These are phyloP conservation scores for Aleiodes alternator DNA, from an alignment of 2,888 invertebrate species.

Conservation along the genomic window DNA sequence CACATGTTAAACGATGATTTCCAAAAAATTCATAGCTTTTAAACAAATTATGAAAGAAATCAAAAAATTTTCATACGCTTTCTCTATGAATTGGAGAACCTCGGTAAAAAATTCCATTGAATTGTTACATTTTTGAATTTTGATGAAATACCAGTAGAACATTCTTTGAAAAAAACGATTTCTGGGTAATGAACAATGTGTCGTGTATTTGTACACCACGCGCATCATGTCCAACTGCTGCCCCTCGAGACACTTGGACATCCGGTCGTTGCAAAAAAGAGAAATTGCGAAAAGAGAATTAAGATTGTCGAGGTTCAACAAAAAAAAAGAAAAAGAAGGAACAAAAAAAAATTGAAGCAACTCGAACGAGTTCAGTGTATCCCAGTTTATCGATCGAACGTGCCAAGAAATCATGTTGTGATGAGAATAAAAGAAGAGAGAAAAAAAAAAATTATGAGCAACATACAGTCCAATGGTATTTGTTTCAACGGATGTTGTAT, in stretches of 20 bases:
- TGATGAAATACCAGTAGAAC: too few relatives aligned
- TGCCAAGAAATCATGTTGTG: slow-evolving; percentile 32
- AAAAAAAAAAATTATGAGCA: background rate
- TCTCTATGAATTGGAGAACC: too few relatives aligned
- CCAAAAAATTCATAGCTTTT: too few relatives aligned
- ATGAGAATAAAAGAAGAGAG: slow-evolving; percentile 2
- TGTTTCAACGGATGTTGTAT: slow-evolving; percentile 49
- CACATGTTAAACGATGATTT: too few relatives aligned
- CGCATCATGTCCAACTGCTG: slow-evolving; percentile 34
- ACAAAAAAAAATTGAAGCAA: slow-evolving; percentile 17
- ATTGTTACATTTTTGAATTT: too few relatives aligned
- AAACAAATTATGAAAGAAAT: too few relatives aligned
- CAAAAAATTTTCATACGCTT: too few relatives aligned
- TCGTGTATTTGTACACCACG: background rate
- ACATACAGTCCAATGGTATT: slow-evolving; percentile 35
- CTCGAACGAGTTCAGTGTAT: slow-evolving; percentile 22
- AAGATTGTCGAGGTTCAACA: background rate
- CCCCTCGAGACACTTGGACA: slow-evolving; percentile 32
- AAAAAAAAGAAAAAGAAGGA: too few relatives aligned
- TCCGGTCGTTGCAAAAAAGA: slow-evolving; percentile 22
- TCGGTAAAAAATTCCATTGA: too few relatives aligned
- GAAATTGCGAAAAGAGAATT: slow-evolving; percentile 15
- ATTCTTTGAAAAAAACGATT: background rate
- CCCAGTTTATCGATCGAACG: slow-evolving; percentile 34
- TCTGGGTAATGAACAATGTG: slow-evolving; percentile 3